Conservation (phyloP, 2,113 vertebrate genomes). For the Desmodus rotundus region DNA sequence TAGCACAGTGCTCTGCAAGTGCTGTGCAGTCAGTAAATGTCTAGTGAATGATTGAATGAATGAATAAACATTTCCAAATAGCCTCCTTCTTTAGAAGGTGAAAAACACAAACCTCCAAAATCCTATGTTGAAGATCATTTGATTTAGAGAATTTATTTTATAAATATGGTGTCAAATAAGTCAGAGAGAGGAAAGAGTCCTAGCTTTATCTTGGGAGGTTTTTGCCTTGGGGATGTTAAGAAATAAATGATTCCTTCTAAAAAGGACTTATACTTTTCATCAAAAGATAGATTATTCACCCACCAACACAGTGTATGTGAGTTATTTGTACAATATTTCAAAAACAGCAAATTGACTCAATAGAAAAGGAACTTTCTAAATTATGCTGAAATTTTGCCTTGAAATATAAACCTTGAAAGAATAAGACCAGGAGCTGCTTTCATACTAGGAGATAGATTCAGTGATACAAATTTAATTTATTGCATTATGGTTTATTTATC, state of each 20-base stretch:
- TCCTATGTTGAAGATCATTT: constrained; percentile 5
- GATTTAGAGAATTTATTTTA: constrained; percentile 65
- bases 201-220: constrained; percentile 57
- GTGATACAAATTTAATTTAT: constrained; percentile 64
- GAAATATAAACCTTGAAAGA: constrained; percentile 72
- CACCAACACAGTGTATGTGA: constrained; percentile 68
- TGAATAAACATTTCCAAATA: neutral
- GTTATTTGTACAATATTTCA: constrained; percentile 80
- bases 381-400: constrained; percentile 71
- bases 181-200: constrained; percentile 25
- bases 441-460: constrained; percentile 45
- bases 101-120: constrained; percentile 36
- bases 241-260: constrained; percentile 76
- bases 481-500: constrained; percentile 49
- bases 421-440: constrained; percentile 70
- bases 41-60: constrained; percentile 7
- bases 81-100: neutral
- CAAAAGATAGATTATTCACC: constrained; percentile 77
- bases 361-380: constrained; percentile 75
- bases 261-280: constrained; percentile 68
- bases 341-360: constrained; percentile 75
- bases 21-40: neutral
- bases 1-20: neutral
- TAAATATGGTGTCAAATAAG: constrained; percentile 67
- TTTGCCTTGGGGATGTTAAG: constrained; percentile 75